Evolutionary conservation across 2,888 invertebrate species (phyloP).

Genomic region (Drosophila subquinaria): DNA sequence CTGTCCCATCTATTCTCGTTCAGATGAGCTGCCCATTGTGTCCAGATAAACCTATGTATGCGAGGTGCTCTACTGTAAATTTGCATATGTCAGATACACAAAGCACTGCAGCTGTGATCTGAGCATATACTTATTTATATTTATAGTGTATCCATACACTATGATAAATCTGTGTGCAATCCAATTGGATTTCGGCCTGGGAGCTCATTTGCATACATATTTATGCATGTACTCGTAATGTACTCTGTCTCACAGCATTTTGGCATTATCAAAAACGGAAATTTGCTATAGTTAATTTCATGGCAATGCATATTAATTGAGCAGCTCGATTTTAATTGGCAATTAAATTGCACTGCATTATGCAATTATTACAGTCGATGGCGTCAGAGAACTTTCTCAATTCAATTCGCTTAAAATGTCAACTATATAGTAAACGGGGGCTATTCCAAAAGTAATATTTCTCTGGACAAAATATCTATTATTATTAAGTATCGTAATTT

Average conservation of each 20-base stretch:
- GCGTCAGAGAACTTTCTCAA: conserved; percentile 13
- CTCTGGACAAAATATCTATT: neutral
- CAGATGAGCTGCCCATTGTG: conserved; percentile 50
- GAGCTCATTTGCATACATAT: conserved; percentile 41
- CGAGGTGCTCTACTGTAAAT: conserved; percentile 25
- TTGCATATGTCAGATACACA: conserved; percentile 56
- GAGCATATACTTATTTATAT: neutral
- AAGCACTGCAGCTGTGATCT: conserved; percentile 3
- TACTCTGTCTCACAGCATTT: neutral
- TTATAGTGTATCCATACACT: neutral
- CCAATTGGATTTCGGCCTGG: conserved; percentile 20
- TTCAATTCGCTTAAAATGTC: conserved; percentile 5
- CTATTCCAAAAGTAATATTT: neutral
- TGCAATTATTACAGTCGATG: conserved; percentile 51
- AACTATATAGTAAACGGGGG: neutral
- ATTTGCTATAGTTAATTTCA: conserved; percentile 29
- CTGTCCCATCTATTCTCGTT: conserved; percentile 25
- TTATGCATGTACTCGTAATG: neutral
- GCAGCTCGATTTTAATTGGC: conserved; percentile 50
- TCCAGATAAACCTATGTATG: conserved; percentile 24
- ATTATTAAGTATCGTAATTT: neutral
- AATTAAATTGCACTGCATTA: conserved; percentile 62
- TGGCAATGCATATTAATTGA: conserved; percentile 46
- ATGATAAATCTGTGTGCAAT: conserved; percentile 19
- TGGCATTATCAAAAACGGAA: conserved; percentile 30